Base-by-base conservation (phyloP, 2,888 invertebrate species). In the Polia nebulosa region DNA sequence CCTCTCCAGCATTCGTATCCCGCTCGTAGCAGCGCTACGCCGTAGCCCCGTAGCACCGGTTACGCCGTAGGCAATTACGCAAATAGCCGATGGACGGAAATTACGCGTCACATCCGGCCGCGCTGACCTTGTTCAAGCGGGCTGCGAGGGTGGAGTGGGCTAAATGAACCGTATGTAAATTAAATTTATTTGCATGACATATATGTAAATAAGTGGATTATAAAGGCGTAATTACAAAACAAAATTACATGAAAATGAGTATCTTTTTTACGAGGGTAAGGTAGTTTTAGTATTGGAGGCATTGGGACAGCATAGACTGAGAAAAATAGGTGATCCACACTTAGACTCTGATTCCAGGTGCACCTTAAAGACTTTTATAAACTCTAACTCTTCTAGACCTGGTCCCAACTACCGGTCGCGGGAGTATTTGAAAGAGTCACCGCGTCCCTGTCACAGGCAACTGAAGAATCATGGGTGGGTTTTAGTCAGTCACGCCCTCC, bases 11-110 rank as follows among this genome's bases (percentile, higher is more conserved):
- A 58, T 63, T 63, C 36, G 62, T 77, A 62, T 62, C 41, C 57
- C 49, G 39, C 44, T 41, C 45, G 77, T 63, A 66, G 59, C 53
- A 11, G 45, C 20, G 61, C 76, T 72, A 60, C 64, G 44, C n/a
- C 36, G 55, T 65, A 66, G 66, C 44, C 1, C 5, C 78, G 78
- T 83, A 81, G 78, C 65, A 32, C 25, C 25, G 8, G 53, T 72
- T 80, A 82, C 80, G 72, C 51, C 74, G 80, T 82, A 82, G 75
- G 72, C 81, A 71, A 82, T 78, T 79, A 72, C 63, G 64, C 53
- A 71, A 78, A 76, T 77, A 57, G 59, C 69, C 56, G 73, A 67
- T 71, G 58, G 72, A 61, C 69, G 80, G 83, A 78, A 80, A 82
- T 80, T 73, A 64, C 72, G 61, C 72, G 71, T 82, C 69, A 75